Conservation (phyloP, 2,113 vertebrate genomes). For the Odocoileus virginianus region DNA sequence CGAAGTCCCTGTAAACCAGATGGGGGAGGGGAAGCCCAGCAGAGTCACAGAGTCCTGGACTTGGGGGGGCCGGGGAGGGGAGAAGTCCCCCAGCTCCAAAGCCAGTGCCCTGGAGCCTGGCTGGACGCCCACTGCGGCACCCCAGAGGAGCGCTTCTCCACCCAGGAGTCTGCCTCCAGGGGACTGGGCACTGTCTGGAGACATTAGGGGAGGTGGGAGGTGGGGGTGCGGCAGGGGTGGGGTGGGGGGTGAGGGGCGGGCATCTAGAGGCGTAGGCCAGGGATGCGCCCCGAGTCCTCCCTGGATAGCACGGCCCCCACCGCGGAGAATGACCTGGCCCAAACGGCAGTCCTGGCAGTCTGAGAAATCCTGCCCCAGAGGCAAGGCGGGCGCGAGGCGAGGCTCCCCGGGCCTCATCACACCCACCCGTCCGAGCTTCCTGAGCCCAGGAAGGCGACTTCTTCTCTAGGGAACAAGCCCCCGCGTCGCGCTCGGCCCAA, state of each 20-base stretch:
- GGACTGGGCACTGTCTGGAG: not conserved
- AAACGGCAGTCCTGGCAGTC: fast-evolving
- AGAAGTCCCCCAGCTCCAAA: fast-evolving
- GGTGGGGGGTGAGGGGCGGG: not conserved
- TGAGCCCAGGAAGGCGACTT: not conserved
- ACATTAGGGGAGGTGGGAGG: not conserved
- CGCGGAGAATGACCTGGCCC: not conserved
- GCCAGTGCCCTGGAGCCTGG: not conserved
- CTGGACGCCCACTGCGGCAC: fast-evolving
- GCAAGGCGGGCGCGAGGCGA: too few species aligned
- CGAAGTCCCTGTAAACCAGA: not conserved
- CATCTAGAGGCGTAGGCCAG: not conserved
- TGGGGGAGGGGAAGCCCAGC: not conserved
- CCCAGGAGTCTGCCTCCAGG: not conserved
- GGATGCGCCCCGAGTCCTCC: not conserved
- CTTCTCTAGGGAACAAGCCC: not conserved
- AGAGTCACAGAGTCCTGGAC: too few species aligned
- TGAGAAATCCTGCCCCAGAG: not conserved
- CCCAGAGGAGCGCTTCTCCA: not conserved
- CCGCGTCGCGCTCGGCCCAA: fast-evolving
- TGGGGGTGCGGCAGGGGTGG: too few species aligned
- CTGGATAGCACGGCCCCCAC: not conserved
- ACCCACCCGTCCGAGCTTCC: fast-evolving
- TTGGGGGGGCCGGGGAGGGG: fast-evolving
- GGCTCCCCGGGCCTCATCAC: not conserved